Percentiles rank a stretch among this genome's conserved stretches.
These are phyloP conservation scores for Drosophila malerkotliana DNA, from an alignment of 1,140 invertebrate genomes.

Conservation along the genomic window DNA sequence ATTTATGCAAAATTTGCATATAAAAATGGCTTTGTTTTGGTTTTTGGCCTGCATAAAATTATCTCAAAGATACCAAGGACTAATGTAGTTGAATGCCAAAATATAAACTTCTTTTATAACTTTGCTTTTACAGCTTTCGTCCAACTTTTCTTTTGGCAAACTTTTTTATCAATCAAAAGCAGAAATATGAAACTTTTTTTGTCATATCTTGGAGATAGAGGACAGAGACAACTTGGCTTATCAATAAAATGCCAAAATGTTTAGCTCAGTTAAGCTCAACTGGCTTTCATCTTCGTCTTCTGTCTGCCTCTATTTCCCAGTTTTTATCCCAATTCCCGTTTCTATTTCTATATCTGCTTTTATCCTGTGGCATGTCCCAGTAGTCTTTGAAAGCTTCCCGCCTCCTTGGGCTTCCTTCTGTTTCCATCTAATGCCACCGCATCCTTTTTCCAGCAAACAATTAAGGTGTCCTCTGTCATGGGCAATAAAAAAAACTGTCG, in stretches of 20 bases:
- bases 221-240: conserved; percentile 19
- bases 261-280: conserved; percentile 30
- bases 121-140: conserved; percentile 10
- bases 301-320: neutral
- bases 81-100: neutral
- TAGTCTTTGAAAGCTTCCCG: neutral
- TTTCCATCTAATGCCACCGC: conserved; percentile 7
- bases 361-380: conserved; percentile 24
- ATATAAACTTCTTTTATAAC: conserved; percentile 15
- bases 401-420: neutral
- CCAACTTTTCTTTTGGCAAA: conserved; percentile 20
- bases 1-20: conserved; percentile 4
- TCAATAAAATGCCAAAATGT: conserved; percentile 44
- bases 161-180: conserved; percentile 48
- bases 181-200: conserved; percentile 23
- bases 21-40: neutral
- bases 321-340: conserved; percentile 15
- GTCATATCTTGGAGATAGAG: conserved; percentile 10
- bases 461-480: conserved; percentile 46
- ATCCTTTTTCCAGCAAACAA: conserved; percentile 36
- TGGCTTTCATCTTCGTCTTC: conserved; percentile 25
- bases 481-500: conserved; percentile 53
- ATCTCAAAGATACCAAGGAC: neutral
- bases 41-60: neutral
- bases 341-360: conserved; percentile 12